Conservation (phyloP, 2,113 vertebrate species). For the Aegithalos caudatus region DNA sequence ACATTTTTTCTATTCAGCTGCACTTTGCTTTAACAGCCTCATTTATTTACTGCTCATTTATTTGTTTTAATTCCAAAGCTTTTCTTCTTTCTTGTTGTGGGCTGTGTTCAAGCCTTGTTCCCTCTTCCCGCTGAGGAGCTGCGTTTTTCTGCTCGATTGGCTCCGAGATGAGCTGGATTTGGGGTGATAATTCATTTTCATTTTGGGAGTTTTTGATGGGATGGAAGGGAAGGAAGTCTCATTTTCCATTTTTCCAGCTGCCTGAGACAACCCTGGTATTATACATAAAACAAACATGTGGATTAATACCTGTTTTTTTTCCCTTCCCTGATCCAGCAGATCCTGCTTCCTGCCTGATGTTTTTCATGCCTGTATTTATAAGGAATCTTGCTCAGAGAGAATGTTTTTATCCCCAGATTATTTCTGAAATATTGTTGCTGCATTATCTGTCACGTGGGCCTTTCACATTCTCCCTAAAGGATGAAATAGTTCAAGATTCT, state of each 20-base stretch:
- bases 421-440: not conserved
- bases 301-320: not conserved
- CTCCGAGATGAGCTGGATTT: not conserved
- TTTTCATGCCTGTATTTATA: not conserved
- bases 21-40: not conserved
- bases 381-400: not conserved
- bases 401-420: not conserved
- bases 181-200: not conserved
- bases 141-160: not conserved
- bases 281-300: not conserved
- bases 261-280: not conserved
- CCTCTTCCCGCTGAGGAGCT: not conserved
- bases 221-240: not conserved
- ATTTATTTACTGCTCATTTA: slow-evolving; percentile 40
- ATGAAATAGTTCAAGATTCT: not conserved
- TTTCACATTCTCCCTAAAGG: not conserved
- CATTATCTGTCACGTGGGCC: not conserved
- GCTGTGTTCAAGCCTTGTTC: not conserved
- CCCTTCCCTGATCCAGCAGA: not conserved
- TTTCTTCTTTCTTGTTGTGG: not conserved
- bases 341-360: not conserved
- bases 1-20: not conserved
- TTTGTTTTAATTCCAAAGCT: slow-evolving; percentile 22
- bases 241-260: not conserved
- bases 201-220: not conserved